These are phyloP conservation scores for Alcis repandata DNA, from an alignment of 2,888 invertebrate species.

Conservation along the genomic window DNA sequence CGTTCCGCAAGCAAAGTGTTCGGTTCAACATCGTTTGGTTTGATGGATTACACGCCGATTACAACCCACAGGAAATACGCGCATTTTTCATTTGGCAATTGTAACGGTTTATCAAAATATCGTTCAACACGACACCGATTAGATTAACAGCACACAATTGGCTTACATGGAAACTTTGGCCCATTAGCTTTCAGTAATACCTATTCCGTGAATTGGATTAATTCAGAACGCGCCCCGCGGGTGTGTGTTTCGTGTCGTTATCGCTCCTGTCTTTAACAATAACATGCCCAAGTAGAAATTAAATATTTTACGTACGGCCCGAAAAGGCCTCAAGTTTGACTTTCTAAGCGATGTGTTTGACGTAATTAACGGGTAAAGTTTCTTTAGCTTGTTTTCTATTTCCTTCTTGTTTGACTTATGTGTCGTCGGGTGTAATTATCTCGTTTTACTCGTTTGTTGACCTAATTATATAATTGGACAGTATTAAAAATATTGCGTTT, in stretches of 20 bases:
- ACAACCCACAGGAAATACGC: slow-evolving; percentile 80
- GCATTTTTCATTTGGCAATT: slow-evolving; percentile 85
- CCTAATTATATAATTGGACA: slow-evolving; percentile 19
- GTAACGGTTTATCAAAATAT: slow-evolving; percentile 80
- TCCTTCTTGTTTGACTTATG: slow-evolving; percentile 34
- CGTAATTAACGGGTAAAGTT: slow-evolving; percentile 41
- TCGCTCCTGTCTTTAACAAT: slow-evolving; percentile 70
- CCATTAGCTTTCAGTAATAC: slow-evolving; percentile 72
- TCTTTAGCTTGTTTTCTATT: slow-evolving; percentile 41
- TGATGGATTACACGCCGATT: slow-evolving; percentile 84
- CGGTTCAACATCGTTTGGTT: slow-evolving; percentile 66
- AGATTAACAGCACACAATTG: slow-evolving; percentile 82
- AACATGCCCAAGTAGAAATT: slow-evolving; percentile 64
- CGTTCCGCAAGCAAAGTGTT: slow-evolving; percentile 64
- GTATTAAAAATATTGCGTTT: not conserved
- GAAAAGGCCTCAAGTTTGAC: slow-evolving; percentile 32
- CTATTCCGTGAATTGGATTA: slow-evolving; percentile 73
- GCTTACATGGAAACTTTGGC: slow-evolving; percentile 80
- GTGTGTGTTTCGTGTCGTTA: slow-evolving; percentile 69
- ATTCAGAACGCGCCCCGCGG: slow-evolving; percentile 70
- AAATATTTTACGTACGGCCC: slow-evolving; percentile 57
- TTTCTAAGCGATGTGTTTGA: slow-evolving; percentile 36
- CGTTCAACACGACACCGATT: slow-evolving; percentile 81
- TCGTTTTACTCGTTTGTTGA: slow-evolving; percentile 20
- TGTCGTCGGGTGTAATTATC: slow-evolving; percentile 31